Evolutionary conservation across 2,113 vertebrate genomes (phyloP).

Genomic region (Romanogobio albipinnatus): DNA sequence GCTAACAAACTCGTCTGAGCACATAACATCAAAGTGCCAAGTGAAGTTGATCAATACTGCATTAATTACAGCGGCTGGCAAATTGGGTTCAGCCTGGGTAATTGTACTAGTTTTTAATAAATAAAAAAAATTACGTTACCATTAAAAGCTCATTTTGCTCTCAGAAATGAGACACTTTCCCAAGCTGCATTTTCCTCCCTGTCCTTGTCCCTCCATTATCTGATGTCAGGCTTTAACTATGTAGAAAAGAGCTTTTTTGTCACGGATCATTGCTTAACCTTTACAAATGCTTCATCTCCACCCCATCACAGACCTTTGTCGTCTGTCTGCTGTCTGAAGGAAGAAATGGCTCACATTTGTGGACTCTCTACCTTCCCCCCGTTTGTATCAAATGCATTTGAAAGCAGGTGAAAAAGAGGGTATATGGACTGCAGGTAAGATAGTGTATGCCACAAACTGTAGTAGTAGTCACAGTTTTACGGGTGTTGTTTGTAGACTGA

Average conservation of each 20-base stretch:
- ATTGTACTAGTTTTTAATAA: constrained; percentile 36
- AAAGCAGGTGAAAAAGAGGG: neutral
- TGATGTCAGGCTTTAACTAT: constrained; percentile 58
- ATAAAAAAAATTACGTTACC: neutral
- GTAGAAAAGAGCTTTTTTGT: constrained; percentile 58
- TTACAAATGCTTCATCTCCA: constrained; percentile 59
- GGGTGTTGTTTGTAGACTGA: neutral
- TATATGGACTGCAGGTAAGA: neutral
- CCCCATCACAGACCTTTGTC: constrained; percentile 42
- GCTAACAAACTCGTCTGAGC: constrained; percentile 5
- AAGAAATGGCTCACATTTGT: constrained; percentile 51
- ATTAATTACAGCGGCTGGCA: neutral
- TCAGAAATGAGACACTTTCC: constrained; percentile 43
- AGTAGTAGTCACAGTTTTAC: neutral
- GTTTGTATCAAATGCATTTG: constrained; percentile 15
- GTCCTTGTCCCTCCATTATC: constrained; percentile 54
- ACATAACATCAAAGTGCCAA: constrained; percentile 29
- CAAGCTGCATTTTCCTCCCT: constrained; percentile 27
- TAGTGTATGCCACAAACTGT: neutral
- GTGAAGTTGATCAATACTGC: constrained; percentile 28
- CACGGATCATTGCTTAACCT: constrained; percentile 61
- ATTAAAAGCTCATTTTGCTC: constrained; percentile 49
- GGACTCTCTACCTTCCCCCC: constrained; percentile 29
- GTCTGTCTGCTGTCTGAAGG: constrained; percentile 23
- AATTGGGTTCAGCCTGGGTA: neutral